Base-by-base conservation (phyloP, 1,140 invertebrate genomes). In the Trissolcus basalis region DNA sequence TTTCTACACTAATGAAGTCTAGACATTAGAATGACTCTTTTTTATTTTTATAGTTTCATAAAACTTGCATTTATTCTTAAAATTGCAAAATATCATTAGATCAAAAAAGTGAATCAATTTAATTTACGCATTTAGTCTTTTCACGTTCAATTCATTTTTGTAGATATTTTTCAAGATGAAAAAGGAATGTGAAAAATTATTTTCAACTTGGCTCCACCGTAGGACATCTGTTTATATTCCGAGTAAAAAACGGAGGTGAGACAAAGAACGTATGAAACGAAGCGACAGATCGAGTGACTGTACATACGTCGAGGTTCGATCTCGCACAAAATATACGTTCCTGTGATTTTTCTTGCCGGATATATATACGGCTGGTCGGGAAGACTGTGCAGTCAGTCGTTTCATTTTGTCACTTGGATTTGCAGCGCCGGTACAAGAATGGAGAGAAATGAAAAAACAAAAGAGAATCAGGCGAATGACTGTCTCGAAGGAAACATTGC, bases 391-490 rank as follows among this genome's bases (percentile, higher is more conserved):
- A 65, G 60, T 61, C 73, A 47, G 15, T 61, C 61, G 65, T 76
- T 76, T 76, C 61, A 70, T 76, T 76, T 61, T 70, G 67, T 70
- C 73, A 67, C 67, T 32, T 56, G 65, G 61, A 61, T 59, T 54
- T 59, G 45, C 59, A 35, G 6, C 4, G n/a, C 11, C 19, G 0
- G 39, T 36, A 16, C 0, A 59, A 14, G 47, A n/a, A n/a, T n/a
- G n/a, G n/a, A n/a, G n/a, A n/a, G n/a, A n/a, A n/a, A n/a, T n/a
- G n/a, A n/a, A 49, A 16, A 67, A 56, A 49, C 53, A 47, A 58
- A 51, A 50, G 27, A 8, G 19, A 50, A 33, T 58, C 47, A 33
- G 32, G 27, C 53, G 36, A 59, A 47, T 16, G 48, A 50, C 43
- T 50, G 53, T 63, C 53, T 50, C 45, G 59, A 19, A 64, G 11